phyloP scores from a whole-genome alignment of 2,113 vertebrate species.

The Todiramphus chloris region DNA sequence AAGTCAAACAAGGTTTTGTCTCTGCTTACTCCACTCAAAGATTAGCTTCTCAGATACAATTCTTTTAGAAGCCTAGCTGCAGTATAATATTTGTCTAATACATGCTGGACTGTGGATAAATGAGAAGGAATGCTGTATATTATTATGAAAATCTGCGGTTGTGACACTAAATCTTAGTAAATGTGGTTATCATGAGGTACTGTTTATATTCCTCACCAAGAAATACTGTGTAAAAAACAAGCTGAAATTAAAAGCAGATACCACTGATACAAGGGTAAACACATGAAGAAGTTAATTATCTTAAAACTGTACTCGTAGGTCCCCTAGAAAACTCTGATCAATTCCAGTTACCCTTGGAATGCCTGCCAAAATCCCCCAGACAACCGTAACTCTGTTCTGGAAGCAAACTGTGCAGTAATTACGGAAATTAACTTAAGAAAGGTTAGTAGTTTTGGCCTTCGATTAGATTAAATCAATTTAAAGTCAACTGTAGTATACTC shows the following conservation, averaged over 20 bases:
- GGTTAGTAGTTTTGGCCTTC: background rate
- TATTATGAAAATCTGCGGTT: background rate
- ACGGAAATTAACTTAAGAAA: background rate
- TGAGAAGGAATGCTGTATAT: background rate
- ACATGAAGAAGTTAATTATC: background rate
- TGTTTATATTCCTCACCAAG: background rate
- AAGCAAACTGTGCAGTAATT: background rate
- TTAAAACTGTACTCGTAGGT: background rate
- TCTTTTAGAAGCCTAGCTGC: background rate
- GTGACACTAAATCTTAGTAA: background rate
- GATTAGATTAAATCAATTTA: background rate
- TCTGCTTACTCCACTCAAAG: background rate
- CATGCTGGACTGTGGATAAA: background rate
- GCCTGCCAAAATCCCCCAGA: background rate
- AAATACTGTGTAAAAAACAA: background rate
- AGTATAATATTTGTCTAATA: background rate
- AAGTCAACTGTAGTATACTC: background rate
- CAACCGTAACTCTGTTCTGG: background rate
- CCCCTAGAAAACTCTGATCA: background rate
- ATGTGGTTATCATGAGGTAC: background rate
- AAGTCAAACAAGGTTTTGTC: conserved; percentile 30
- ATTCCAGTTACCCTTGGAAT: background rate
- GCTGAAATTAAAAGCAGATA: background rate
- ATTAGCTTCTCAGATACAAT: conserved; percentile 21
- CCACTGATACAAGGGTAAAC: background rate